These are phyloP conservation scores for Simalia tracyae DNA, from an alignment of 2,797 vertebrate genomes.

Conservation along the genomic window DNA sequence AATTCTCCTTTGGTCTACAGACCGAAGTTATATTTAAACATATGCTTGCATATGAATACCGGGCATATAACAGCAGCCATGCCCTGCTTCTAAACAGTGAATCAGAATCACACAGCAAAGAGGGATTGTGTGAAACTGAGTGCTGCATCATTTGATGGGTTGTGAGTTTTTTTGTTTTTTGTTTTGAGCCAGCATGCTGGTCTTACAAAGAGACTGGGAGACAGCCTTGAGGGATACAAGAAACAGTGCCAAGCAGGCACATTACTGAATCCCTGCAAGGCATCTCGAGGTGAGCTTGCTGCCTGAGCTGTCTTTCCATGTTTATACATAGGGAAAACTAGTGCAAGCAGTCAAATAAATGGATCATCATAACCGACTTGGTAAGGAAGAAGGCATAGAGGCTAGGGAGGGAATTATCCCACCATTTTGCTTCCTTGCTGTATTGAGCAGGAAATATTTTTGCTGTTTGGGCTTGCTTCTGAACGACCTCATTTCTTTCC, in stretches of 20 bases:
- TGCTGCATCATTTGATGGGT: constrained; percentile 55
- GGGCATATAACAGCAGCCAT: constrained; percentile 39
- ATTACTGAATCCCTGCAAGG: constrained; percentile 70
- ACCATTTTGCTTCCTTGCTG: constrained; percentile 56
- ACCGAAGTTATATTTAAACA: constrained; percentile 49
- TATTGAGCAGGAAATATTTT: constrained; percentile 63
- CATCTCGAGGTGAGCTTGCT: constrained; percentile 66
- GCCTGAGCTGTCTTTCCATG: constrained; percentile 59
- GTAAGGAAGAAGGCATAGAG: constrained; percentile 29
- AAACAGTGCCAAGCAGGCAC: constrained; percentile 70
- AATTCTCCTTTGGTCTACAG: constrained; percentile 60
- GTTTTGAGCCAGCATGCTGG: constrained; percentile 55
- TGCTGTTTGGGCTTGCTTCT: constrained; percentile 59
- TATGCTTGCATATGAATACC: constrained; percentile 54
- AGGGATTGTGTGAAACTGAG: constrained; percentile 53
- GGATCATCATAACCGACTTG: constrained; percentile 62
- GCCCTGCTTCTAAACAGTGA: constrained; percentile 50
- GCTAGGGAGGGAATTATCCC: constrained; percentile 50
- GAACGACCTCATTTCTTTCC: constrained; percentile 56
- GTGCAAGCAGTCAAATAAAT: constrained; percentile 63
- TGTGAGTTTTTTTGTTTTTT: constrained; percentile 37
- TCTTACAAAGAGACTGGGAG: constrained; percentile 73
- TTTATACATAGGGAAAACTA: constrained; percentile 66
- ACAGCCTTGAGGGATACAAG: constrained; percentile 73
- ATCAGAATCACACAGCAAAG: constrained; percentile 60